phyloP scores from a whole-genome alignment of 2,888 invertebrate genomes.

The Chaetogeoica ovagalla region DNA sequence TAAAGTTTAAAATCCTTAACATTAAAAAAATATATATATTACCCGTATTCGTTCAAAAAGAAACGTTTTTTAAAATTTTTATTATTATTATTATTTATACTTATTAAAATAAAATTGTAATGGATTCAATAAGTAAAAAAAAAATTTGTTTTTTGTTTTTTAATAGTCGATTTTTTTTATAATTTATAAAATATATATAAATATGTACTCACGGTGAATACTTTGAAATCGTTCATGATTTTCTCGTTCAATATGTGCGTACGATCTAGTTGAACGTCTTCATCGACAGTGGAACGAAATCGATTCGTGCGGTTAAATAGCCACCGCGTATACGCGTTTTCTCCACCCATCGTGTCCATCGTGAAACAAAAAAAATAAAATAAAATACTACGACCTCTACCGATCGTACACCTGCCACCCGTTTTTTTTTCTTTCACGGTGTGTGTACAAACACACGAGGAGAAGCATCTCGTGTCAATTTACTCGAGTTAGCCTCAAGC shows the following conservation, averaged over 20 bases:
- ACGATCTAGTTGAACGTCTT: slow-evolving; percentile 40
- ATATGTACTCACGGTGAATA: slow-evolving; percentile 29
- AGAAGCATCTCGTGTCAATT: slow-evolving; percentile 42
- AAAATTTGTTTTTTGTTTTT: neutral
- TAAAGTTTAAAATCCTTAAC: slow-evolving; percentile 33
- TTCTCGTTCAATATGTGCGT: slow-evolving; percentile 1
- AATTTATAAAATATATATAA: too few species aligned
- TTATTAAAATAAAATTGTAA: too few species aligned
- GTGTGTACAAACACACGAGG: neutral
- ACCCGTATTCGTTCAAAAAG: neutral
- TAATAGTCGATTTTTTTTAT: too few species aligned
- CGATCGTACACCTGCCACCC: slow-evolving; percentile 28
- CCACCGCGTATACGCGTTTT: slow-evolving; percentile 25
- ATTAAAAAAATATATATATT: neutral
- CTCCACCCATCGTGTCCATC: slow-evolving; percentile 47
- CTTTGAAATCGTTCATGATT: slow-evolving; percentile 25
- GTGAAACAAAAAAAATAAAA: neutral
- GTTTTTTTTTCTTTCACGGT: slow-evolving; percentile 19
- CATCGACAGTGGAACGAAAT: slow-evolving; percentile 40
- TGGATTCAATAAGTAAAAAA: too few species aligned
- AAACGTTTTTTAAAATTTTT: too few species aligned
- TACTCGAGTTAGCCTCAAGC: slow-evolving; percentile 39
- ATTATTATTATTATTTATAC: too few species aligned
- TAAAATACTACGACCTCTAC: slow-evolving; percentile 44
- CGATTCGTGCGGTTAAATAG: slow-evolving; percentile 44